phyloP scores from a whole-genome alignment of 2,113 vertebrate species.

The Brachirus orientalis region DNA sequence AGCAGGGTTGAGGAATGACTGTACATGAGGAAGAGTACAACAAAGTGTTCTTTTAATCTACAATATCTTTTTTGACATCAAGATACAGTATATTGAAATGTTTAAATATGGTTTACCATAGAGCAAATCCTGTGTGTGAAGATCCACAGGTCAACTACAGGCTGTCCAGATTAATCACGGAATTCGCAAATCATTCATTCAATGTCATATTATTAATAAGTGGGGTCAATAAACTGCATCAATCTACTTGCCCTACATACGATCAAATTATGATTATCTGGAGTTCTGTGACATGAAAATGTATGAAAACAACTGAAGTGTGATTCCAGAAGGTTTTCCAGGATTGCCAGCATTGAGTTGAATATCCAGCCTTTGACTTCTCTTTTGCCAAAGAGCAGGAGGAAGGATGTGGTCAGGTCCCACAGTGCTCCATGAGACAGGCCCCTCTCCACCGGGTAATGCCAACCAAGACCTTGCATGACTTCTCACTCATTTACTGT shows the following conservation, averaged over 20 bases:
- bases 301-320: background rate
- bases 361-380: conserved; percentile 83
- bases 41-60: too few species aligned
- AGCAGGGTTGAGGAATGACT: conserved; percentile 89
- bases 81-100: background rate
- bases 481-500: background rate
- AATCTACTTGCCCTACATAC: too few species aligned
- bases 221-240: too few species aligned
- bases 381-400: conserved; percentile 79
- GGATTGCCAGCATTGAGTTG: conserved; percentile 85
- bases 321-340: conserved; percentile 90
- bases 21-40: background rate
- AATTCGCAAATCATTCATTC: too few species aligned
- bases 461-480: conserved; percentile 86
- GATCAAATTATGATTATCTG: background rate
- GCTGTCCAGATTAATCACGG: too few species aligned
- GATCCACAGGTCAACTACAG: too few species aligned
- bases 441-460: conserved; percentile 81
- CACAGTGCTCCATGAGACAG: conserved; percentile 82
- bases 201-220: too few species aligned
- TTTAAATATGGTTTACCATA: background rate
- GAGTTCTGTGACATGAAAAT: background rate
- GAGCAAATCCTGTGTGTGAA: too few species aligned
- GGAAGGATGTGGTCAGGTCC: conserved; percentile 86
- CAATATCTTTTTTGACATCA: background rate